Conservation (phyloP, 2,888 invertebrate species). For the Leucophora obtusa region DNA sequence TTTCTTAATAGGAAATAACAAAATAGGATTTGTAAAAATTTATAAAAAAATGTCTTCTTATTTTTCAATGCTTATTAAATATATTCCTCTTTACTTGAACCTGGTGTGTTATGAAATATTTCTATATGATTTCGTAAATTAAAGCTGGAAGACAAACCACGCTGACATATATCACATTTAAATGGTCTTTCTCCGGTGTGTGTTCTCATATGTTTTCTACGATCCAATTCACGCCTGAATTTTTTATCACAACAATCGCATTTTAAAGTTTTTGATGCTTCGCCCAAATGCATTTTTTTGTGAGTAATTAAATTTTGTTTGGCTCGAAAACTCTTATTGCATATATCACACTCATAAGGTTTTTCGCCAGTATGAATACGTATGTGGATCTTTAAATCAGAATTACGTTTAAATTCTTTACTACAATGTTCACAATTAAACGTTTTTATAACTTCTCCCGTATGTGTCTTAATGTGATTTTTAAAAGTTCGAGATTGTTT, state of each 20-base stretch:
- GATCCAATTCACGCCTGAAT: constrained; percentile 73
- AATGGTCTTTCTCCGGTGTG: constrained; percentile 71
- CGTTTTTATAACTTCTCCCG: too few relatives aligned
- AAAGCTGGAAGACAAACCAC: neutral
- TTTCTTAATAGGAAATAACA: too few relatives aligned
- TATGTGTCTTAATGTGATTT: too few relatives aligned
- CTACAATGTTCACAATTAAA: too few relatives aligned
- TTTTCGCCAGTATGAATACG: constrained; percentile 33
- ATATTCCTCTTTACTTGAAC: too few relatives aligned
- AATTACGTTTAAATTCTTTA: too few relatives aligned
- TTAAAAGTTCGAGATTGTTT: too few relatives aligned
- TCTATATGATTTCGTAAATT: neutral
- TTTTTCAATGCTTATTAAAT: too few relatives aligned
- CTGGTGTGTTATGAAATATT: too few relatives aligned
- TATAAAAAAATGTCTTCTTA: too few relatives aligned
- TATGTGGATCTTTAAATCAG: too few relatives aligned
- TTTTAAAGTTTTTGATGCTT: constrained; percentile 70
- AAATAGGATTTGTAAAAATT: too few relatives aligned
- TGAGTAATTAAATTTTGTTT: constrained; percentile 75
- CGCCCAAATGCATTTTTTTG: constrained; percentile 72
- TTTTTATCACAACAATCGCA: constrained; percentile 75
- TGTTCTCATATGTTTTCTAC: constrained; percentile 66
- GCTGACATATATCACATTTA: constrained; percentile 70
- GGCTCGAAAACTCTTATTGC: constrained; percentile 73
- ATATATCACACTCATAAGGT: constrained; percentile 73